Conservation (phyloP, 2,888 invertebrate species). For the Noctua fimbriata region DNA sequence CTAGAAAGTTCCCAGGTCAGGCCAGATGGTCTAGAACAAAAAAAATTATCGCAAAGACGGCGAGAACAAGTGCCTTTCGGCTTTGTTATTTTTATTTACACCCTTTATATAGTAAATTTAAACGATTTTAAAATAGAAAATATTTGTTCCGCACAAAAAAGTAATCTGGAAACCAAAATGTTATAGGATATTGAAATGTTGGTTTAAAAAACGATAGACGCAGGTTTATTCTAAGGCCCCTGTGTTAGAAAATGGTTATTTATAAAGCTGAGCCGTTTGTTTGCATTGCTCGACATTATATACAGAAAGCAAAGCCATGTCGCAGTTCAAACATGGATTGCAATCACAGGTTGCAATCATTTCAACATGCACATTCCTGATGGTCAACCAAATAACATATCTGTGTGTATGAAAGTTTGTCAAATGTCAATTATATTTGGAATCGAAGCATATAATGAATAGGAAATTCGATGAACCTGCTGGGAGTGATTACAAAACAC, state of each 20-base stretch:
- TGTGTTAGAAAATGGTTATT: slow-evolving; percentile 34
- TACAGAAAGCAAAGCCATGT: slow-evolving; percentile 24
- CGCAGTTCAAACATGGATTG: slow-evolving; percentile 35
- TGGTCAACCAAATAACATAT: slow-evolving; percentile 19
- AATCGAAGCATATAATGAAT: slow-evolving; percentile 22
- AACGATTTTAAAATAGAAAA: background rate
- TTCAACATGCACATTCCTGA: slow-evolving; percentile 39
- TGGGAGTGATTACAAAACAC: background rate
- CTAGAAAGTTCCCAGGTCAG: too few relatives aligned
- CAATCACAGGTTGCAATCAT: slow-evolving; percentile 23
- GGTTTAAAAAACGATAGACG: background rate
- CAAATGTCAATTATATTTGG: slow-evolving; percentile 41
- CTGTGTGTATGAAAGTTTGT: slow-evolving; percentile 23
- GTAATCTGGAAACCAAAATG: background rate
- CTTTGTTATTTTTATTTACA: too few relatives aligned
- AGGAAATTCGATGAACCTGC: slow-evolving; percentile 18
- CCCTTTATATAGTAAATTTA: background rate
- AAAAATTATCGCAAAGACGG: too few relatives aligned
- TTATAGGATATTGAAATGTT: background rate
- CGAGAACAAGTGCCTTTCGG: too few relatives aligned
- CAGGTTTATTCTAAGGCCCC: background rate
- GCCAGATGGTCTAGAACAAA: too few relatives aligned
- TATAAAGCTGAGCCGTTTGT: slow-evolving; percentile 29
- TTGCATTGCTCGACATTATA: slow-evolving; percentile 17
- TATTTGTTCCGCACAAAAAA: background rate